Base-by-base conservation (phyloP, 2,113 vertebrate genomes). In the Pangasianodon gigas region DNA sequence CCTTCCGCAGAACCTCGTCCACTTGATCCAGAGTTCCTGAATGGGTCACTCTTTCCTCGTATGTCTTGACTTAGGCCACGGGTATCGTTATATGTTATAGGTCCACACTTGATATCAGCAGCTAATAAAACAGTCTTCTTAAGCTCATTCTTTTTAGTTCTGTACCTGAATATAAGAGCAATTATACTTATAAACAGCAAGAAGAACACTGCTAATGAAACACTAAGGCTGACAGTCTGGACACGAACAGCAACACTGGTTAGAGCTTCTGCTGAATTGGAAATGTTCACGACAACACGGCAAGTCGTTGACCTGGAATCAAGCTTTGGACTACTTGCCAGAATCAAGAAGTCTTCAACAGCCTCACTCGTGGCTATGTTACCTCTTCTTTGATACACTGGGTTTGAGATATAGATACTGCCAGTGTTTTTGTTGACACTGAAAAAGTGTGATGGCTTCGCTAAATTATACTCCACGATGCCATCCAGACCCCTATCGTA, bases 401-500 rank as follows among this genome's bases (percentile, higher is more conserved):
- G 93, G 82, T 92, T 93, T 16, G 93, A 94, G 80, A 98, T 95
- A 85, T 96, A 97, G 92, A 99, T 94, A 74, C 91, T 91, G 37
- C 98, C 98, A 29, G 90, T 96, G 3, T 96, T 98, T 94, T 95
- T 95, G 93, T 99, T 97, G 52, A 99, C 91, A 26, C 94, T 96
- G 91, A 99, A 98, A 93, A 97, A 97, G 0, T 90, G 92, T 1
- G 97, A 97, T 5, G 94, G 90, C 37, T 95, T 95, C 29, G 93
- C 32, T 60, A 98, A 94, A 1, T 96, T 96, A 89, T 98, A 99
- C 90, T 95, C 93, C 87, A 99, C 93, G 58, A 97, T 41, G 29
- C 98, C 98, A 0, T 99, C 98, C 1, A 95, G 54, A 10, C 98
- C 98, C 52, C 95, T 93, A 16, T 99, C 98, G 0, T 94, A 94